Percentiles rank a stretch among this genome's conserved stretches.
phyloP scores from a whole-genome alignment of 2,113 vertebrate species.

The Prunella himalayana region DNA sequence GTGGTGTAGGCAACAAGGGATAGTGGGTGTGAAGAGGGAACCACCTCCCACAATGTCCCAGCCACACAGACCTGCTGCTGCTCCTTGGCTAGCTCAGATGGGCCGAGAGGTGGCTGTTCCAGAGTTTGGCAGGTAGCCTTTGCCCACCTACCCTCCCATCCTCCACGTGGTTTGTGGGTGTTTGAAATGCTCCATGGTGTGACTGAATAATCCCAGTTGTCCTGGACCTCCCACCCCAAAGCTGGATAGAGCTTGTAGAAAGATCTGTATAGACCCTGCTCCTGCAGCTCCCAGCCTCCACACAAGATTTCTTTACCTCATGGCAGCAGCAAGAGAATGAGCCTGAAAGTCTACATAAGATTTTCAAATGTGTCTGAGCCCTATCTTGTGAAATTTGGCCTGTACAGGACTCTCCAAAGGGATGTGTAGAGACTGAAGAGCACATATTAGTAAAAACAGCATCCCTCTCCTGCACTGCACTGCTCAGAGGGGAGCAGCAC shows the following conservation, averaged over 20 bases:
- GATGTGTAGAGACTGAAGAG: neutral
- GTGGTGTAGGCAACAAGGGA: neutral
- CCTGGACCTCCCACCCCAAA: neutral
- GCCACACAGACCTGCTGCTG: neutral
- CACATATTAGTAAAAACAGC: neutral
- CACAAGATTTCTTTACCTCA: neutral
- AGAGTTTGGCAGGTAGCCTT: neutral
- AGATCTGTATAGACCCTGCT: neutral
- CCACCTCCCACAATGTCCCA: accelerated
- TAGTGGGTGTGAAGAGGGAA: neutral
- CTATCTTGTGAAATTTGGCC: neutral
- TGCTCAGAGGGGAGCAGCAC: neutral
- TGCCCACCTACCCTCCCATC: neutral
- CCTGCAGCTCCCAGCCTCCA: neutral
- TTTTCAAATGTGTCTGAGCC: neutral
- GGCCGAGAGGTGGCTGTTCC: neutral
- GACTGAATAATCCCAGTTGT: neutral
- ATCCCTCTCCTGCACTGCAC: neutral
- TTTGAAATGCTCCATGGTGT: neutral
- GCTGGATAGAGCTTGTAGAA: neutral
- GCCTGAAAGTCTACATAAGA: neutral
- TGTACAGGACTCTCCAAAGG: neutral
- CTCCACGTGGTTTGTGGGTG: neutral
- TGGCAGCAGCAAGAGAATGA: neutral
- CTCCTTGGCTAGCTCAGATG: neutral